Conservation (phyloP, 2,888 invertebrate genomes). For the Drosophila mettleri region DNA sequence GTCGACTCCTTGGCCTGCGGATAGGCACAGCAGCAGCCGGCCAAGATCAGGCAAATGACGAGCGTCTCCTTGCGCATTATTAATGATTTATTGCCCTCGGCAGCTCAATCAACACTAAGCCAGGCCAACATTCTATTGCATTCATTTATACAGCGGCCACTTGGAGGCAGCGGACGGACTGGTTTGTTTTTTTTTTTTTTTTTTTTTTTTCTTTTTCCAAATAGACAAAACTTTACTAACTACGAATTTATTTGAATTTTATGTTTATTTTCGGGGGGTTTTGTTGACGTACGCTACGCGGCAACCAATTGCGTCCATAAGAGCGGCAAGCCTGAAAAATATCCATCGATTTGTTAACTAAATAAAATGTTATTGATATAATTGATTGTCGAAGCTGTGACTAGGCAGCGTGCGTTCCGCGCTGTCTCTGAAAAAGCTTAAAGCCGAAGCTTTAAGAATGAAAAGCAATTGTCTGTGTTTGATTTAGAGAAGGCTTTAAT, state of each 20-base stretch:
- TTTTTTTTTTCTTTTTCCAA: too few relatives aligned
- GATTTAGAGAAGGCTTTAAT: background rate
- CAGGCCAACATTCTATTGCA: constrained; percentile 18
- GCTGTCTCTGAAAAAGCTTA: background rate
- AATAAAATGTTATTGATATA: background rate
- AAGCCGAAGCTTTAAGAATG: background rate
- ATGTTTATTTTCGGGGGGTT: constrained; percentile 19
- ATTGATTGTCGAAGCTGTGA: background rate
- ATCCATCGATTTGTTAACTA: too few relatives aligned
- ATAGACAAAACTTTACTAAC: constrained; percentile 15
- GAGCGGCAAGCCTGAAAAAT: background rate
- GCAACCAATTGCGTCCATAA: constrained; percentile 16
- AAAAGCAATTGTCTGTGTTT: too few relatives aligned
- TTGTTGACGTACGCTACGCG: constrained; percentile 28
- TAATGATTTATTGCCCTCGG: constrained; percentile 29
- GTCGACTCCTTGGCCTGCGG: constrained; percentile 25
- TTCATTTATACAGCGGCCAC: constrained; percentile 44
- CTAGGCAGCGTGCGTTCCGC: background rate
- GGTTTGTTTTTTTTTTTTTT: too few relatives aligned
- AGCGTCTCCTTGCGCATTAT: constrained; percentile 45
- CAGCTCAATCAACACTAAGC: constrained; percentile 47
- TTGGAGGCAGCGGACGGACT: too few relatives aligned
- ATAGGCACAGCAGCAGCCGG: constrained; percentile 33
- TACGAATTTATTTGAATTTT: constrained; percentile 25
- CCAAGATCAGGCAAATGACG: constrained; percentile 38